A percentile compares a stretch with the other conserved stretches of the same genome.
phyloP scores from a whole-genome alignment of 2,113 vertebrate genomes.

The Sakesphorus luctuosus region DNA sequence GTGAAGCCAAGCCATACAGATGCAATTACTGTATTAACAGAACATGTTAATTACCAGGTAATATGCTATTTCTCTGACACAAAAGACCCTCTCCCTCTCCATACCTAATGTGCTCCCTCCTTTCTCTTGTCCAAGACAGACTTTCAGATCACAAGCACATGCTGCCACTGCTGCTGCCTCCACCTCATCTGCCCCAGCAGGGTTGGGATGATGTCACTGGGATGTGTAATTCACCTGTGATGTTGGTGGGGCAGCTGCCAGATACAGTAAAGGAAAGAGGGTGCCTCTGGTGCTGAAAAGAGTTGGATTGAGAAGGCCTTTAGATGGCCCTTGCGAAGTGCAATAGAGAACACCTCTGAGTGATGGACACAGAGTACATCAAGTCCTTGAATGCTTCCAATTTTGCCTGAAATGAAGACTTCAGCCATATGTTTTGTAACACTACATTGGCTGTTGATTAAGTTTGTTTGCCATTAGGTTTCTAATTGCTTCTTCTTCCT shows the following conservation, averaged over 20 bases:
- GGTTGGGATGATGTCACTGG: neutral
- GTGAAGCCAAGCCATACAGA: too few relatives aligned
- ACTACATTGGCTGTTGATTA: constrained; percentile 31
- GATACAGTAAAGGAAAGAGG: neutral
- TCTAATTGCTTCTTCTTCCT: neutral
- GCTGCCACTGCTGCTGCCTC: neutral
- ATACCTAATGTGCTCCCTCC: neutral
- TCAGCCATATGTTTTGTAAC: constrained; percentile 7
- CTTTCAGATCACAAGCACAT: neutral
- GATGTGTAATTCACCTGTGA: fast-evolving
- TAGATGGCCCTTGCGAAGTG: neutral
- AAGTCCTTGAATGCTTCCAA: neutral
- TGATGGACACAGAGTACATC: fast-evolving
- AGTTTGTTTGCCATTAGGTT: neutral
- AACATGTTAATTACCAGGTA: neutral
- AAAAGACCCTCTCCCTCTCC: neutral
- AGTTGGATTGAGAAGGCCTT: neutral
- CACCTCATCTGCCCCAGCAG: neutral
- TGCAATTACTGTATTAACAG: neutral
- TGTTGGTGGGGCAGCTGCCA: neutral
- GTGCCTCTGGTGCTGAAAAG: too few relatives aligned
- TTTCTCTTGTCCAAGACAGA: neutral
- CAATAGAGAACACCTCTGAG: neutral
- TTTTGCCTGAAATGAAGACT: neutral
- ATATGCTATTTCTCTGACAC: neutral